Evolutionary conservation across 64 coral and sea anemone genomes (phyloP), one percentile per base, ranked within the genome.

Genomic region (Anthopleura sola): DNA sequence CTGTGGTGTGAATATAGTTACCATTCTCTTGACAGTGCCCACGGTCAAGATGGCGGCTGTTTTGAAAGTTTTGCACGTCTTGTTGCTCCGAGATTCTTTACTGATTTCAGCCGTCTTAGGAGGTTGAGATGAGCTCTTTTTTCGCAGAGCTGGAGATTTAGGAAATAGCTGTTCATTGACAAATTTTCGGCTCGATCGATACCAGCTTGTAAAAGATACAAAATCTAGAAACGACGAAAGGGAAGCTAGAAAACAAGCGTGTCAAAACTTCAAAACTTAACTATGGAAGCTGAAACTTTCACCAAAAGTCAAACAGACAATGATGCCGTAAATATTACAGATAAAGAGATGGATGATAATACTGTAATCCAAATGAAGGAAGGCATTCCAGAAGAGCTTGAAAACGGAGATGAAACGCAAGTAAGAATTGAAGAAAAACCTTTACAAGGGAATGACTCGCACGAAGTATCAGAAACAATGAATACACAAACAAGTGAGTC

Each of bases 31-130:
- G 19, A n/a, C 83, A 78, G 9, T 80, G 49, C 49, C 47, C 82
- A 68, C 83, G 82, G 83, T 46, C 40, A 91, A 86, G 20, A 91
- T 86, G 89, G 89, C 75, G 84, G 84, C 60, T 78, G 36, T 68
- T 46, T 64, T 23, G 24, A 58, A 29, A 5, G 10, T 83, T 74
- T 33, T n/a, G 54, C 18, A 36, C 37, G 7, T 17, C 29, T 16
- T 34, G 9, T 71, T 71, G 23, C 3, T 20, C 23, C 66, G 3
- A 71, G 34, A 32, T 34, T 9, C 15, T 31, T 34, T 34, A 71
- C 66, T 71, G 9, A 29, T 34, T 71, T 33, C 31, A 31, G 29
- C 14, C 66, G 23, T 16, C 14, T 34, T 34, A 0, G 13, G 3
- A 34, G 13, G 29, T n/a, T 32, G 29, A 71, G 15, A 34, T 29